phyloP scores from a whole-genome alignment of 2,113 vertebrate species.

The Oplegnathus fasciatus region DNA sequence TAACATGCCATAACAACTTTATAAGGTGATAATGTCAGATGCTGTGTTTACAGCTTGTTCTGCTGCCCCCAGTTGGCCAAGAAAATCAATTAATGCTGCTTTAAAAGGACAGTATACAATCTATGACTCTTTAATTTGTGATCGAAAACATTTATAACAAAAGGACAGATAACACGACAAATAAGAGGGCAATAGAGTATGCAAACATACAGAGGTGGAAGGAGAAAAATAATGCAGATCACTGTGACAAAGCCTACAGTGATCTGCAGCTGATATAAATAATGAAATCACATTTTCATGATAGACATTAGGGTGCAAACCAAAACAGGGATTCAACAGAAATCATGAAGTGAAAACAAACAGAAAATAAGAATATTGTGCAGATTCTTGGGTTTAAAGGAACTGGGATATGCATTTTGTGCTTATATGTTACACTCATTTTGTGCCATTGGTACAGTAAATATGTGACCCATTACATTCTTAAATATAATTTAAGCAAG shows the following conservation, averaged over 20 bases:
- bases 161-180: not conserved
- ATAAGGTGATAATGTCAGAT: slow-evolving; percentile 21
- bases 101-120: slow-evolving; percentile 8
- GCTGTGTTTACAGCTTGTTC: slow-evolving; percentile 36
- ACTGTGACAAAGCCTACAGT: not conserved
- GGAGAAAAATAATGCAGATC: not conserved
- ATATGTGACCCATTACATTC: not conserved
- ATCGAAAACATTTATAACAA: not conserved
- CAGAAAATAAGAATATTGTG: too few species aligned
- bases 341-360: too few species aligned
- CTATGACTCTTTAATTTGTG: not conserved
- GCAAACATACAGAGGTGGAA: not conserved
- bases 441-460: not conserved
- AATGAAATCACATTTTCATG: too few species aligned
- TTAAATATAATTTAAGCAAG: slow-evolving; percentile 10
- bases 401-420: not conserved
- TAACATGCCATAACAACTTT: slow-evolving; percentile 14
- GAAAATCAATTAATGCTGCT: slow-evolving; percentile 13
- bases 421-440: not conserved
- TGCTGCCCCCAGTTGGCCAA: not conserved
- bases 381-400: not conserved
- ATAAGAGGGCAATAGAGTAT: not conserved
- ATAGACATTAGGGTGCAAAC: too few species aligned
- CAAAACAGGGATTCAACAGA: too few species aligned
- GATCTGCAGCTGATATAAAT: slow-evolving; percentile 3